These are phyloP conservation scores for Diaperis boleti DNA, from an alignment of 2,888 invertebrate species.

Conservation along the genomic window DNA sequence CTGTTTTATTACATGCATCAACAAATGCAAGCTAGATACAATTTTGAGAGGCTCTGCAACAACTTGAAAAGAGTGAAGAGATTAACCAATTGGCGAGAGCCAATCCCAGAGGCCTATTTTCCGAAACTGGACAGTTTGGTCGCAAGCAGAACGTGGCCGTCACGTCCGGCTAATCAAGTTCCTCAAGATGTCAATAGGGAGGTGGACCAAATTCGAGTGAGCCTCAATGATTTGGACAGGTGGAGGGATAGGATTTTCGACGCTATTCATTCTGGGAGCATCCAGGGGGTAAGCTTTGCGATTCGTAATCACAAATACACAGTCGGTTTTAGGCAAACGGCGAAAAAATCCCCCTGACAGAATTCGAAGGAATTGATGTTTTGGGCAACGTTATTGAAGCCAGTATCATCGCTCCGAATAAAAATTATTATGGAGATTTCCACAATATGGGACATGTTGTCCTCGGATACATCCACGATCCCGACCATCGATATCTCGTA, in stretches of 20 bases:
- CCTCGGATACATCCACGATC: conserved; percentile 83
- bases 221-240: conserved; percentile 78
- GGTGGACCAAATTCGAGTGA: conserved; percentile 75
- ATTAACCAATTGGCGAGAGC: conserved; percentile 75
- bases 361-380: conserved; percentile 79
- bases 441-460: conserved; percentile 88
- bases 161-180: conserved; percentile 72
- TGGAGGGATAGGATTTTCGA: conserved; percentile 82
- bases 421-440: conserved; percentile 79
- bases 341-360: conserved; percentile 71
- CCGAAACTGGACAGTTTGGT: conserved; percentile 85
- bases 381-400: conserved; percentile 86
- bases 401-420: conserved; percentile 76
- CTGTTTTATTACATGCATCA: conserved; percentile 84
- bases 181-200: conserved; percentile 76
- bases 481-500: conserved; percentile 81
- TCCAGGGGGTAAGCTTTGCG: not conserved
- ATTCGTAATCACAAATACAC: no score
- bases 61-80: conserved; percentile 74
- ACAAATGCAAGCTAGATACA: conserved; percentile 76
- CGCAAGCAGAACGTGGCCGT: conserved; percentile 81
- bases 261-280: conserved; percentile 72
- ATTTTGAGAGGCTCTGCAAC: conserved; percentile 82
- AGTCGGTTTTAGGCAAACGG: conserved; percentile 70
- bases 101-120: conserved; percentile 85